These are phyloP conservation scores for Rhodinocichla rosea DNA, from an alignment of 2,113 vertebrate species.

Conservation along the genomic window DNA sequence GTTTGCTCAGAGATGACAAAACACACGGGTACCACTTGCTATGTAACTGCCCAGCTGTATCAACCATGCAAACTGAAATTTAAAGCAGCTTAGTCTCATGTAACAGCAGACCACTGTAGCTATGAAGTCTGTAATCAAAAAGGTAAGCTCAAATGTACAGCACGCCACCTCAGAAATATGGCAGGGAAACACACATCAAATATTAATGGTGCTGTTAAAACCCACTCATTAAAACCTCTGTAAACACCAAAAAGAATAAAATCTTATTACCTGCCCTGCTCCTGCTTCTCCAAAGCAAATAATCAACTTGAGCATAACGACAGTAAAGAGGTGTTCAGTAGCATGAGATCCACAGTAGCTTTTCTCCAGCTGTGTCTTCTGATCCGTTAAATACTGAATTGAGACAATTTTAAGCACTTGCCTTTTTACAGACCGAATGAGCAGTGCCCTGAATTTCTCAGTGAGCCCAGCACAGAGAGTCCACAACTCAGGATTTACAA, in stretches of 20 bases:
- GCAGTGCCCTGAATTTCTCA: background rate
- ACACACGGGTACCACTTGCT: background rate
- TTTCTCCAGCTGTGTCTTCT: background rate
- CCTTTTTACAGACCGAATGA: background rate
- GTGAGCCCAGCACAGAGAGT: background rate
- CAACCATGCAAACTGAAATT: background rate
- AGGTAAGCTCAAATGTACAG: background rate
- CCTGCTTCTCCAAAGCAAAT: background rate
- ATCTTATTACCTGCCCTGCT: background rate
- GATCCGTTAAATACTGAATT: background rate
- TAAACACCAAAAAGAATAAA: background rate
- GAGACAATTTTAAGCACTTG: background rate
- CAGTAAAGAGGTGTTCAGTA: background rate
- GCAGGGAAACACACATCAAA: background rate
- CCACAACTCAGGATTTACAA: background rate
- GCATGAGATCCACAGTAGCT: background rate
- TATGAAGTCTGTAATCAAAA: background rate
- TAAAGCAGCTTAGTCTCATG: background rate
- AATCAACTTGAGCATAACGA: background rate
- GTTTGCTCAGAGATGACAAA: background rate
- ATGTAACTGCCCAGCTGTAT: background rate
- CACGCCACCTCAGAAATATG: background rate
- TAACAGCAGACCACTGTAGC: background rate
- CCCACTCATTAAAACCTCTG: background rate
- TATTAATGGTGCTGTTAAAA: background rate